These are phyloP conservation scores for Lepidonotus clava DNA, from an alignment of 2,888 invertebrate genomes.

Conservation along the genomic window DNA sequence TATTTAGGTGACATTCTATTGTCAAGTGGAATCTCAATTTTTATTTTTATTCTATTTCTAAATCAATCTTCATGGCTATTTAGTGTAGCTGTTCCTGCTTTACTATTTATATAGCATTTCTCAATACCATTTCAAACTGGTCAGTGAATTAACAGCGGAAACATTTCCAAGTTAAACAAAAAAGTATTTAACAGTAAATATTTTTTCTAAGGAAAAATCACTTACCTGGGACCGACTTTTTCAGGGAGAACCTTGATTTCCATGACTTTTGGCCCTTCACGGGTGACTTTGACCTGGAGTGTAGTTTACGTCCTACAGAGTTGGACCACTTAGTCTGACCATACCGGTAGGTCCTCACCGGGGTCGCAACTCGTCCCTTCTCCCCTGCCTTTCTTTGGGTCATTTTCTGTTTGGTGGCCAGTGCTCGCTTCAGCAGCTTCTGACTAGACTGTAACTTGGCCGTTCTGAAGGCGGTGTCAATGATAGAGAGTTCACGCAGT, in stretches of 20 bases:
- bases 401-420: constrained; percentile 16
- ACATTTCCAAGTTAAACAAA: background rate
- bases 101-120: too few relatives aligned
- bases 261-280: background rate
- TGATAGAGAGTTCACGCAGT: background rate
- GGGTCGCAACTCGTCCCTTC: background rate
- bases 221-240: background rate
- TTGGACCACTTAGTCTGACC: background rate
- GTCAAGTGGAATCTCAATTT: too few relatives aligned
- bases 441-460: constrained; percentile 34
- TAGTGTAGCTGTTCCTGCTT: too few relatives aligned
- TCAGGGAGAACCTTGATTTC: constrained; percentile 17
- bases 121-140: too few relatives aligned
- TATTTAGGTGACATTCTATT: too few relatives aligned
- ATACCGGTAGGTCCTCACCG: background rate
- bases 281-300: background rate
- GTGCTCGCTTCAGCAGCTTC: constrained; percentile 4
- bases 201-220: background rate
- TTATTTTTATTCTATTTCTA: too few relatives aligned
- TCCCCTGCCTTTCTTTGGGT: background rate
- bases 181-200: background rate
- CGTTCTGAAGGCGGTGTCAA: constrained; percentile 23
- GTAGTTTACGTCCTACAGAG: background rate
- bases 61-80: too few relatives aligned
- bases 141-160: background rate